These are phyloP conservation scores for Plectrocnemia conspersa DNA, from an alignment of 1,140 invertebrate species.

Conservation along the genomic window DNA sequence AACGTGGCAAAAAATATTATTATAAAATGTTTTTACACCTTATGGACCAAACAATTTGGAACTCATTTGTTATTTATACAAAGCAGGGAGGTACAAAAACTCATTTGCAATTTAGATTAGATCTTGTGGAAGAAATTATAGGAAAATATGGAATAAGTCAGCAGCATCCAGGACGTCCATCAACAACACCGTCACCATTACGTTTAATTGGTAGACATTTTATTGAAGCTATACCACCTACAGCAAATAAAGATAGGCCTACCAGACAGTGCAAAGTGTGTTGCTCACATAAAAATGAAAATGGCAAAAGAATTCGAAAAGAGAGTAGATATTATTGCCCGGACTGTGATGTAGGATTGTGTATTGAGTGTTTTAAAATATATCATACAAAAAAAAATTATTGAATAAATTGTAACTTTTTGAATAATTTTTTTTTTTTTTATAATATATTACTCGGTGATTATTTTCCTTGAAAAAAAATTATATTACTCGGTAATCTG, in stretches of 20 bases:
- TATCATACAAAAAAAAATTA: slow-evolving; percentile 2
- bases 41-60: no score
- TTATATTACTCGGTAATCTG: no score
- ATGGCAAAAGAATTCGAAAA: slow-evolving; percentile 1
- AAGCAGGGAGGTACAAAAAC: no score
- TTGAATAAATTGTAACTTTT: not conserved
- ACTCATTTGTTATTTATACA: no score
- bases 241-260: slow-evolving; percentile 12
- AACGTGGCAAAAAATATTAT: no score
- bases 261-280: slow-evolving; percentile 4
- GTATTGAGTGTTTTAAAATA: slow-evolving; percentile 6
- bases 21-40: no score
- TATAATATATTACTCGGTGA: no score
- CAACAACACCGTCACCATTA: slow-evolving; percentile 9
- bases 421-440: no score
- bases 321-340: not conserved
- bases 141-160: no score
- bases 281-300: not conserved
- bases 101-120: no score
- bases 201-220: slow-evolving; percentile 18
- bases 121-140: no score
- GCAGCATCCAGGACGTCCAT: slow-evolving; percentile 10
- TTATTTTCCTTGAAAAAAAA: no score
- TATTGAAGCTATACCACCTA: slow-evolving; percentile 14
- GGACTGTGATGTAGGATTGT: slow-evolving; percentile 5